Base-by-base conservation (phyloP, 2,888 invertebrate species). In the Brassicogethes aeneus region DNA sequence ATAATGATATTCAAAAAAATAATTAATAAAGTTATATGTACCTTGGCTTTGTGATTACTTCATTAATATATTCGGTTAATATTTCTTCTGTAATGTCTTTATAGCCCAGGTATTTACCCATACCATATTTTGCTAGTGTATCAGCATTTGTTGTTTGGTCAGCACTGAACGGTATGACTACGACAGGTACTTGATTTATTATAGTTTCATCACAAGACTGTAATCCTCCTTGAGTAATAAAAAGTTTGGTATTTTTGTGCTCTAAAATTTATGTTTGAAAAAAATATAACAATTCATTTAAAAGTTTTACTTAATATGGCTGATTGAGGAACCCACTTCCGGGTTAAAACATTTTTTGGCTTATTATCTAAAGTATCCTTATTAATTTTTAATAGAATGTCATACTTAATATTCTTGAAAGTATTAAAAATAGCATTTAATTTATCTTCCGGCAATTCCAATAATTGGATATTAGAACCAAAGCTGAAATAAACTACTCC, bases 371-470 rank as follows among this genome's bases (percentile, higher is more conserved):
- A 41, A 15, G 54, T 40, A 8, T 55, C 55, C 2, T 55, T 54
- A 45, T 69, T 68, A 62, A 62, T 68, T 51, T 68, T 69, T 64
- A 66, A 67, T 3, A 70, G 34, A n/a, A 69, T 56, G 42, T 57
- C 57, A 32, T 65, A 63, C 1, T 52, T 51, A 31, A 49, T 38
- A 13, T 38, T 40, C 5, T 14, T 30, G 30, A 51, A 51, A 3
- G 41, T 42, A 8, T 37, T 29, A 29, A 45, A 37, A 15, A 51
- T 13, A 2, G 13, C 37, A 5, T 42, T 17, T 2, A 40, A 10
- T 3, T 39, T 38, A 15, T 43, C 16, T 3, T 38, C 12, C 8
- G 45, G 41, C 40, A 51, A 31, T 7, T 35, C 39, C 2, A 15
- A 40, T 5, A 37, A 33, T n/a, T 41, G 30, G 36, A 47, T 42